These are phyloP conservation scores for Zosterops borbonicus DNA, from an alignment of 2,113 vertebrate species.

Conservation along the genomic window DNA sequence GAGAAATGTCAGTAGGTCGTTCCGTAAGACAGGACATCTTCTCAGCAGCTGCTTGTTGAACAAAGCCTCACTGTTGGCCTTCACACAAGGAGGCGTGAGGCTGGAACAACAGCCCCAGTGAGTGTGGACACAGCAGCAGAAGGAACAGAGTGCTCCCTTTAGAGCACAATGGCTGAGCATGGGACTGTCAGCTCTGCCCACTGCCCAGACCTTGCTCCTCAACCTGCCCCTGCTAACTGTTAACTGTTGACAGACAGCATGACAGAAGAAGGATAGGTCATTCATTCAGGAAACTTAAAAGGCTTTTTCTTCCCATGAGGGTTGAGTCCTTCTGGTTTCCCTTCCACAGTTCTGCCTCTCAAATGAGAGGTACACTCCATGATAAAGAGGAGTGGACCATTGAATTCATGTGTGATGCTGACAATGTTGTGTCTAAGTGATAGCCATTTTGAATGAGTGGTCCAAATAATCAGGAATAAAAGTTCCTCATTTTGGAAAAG, in stretches of 20 bases:
- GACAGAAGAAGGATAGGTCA: not conserved
- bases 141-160: conserved; percentile 43
- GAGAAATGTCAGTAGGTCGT: conserved; percentile 46
- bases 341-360: not conserved
- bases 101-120: conserved; percentile 27
- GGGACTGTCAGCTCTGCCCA: not conserved
- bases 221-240: not conserved
- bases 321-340: not conserved
- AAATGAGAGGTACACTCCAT: not conserved
- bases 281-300: not conserved
- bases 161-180: not conserved
- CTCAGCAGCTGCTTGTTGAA: conserved; percentile 49
- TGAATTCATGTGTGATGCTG: not conserved
- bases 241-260: not conserved
- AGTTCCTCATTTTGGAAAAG: not conserved
- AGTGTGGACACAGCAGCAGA: not conserved
- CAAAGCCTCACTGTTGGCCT: conserved; percentile 45
- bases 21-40: conserved; percentile 30
- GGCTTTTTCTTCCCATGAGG: not conserved
- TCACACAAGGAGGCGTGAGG: conserved; percentile 44
- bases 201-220: not conserved
- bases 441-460: not conserved
- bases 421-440: not conserved
- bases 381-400: not conserved
- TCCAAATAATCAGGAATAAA: not conserved